Evolutionary conservation across 2,888 invertebrate species (phyloP).

Genomic region (Pollenia angustigena): DNA sequence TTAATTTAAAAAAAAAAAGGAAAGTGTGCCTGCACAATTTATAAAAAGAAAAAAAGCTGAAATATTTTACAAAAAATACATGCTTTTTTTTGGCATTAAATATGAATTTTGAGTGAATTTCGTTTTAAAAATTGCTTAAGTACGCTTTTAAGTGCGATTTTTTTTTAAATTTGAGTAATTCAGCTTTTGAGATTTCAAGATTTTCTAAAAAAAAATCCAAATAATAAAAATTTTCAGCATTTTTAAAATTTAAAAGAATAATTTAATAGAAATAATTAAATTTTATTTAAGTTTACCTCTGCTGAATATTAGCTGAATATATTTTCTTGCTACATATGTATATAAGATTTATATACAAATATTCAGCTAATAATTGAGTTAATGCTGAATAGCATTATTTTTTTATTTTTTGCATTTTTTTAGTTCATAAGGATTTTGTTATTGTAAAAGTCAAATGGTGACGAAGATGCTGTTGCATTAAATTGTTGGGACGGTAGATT

Average conservation of each 20-base stretch:
- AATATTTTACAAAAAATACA: constrained; percentile 69
- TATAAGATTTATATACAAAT: background rate
- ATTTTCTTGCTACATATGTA: background rate
- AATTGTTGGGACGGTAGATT: constrained; percentile 72
- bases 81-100: constrained; percentile 60
- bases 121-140: constrained; percentile 73
- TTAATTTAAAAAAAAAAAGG: constrained; percentile 3
- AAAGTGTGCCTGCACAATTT: constrained; percentile 74
- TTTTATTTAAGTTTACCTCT: constrained; percentile 2
- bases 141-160: constrained; percentile 81
- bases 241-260: background rate
- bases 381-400: constrained; percentile 20
- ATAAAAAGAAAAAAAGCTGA: constrained; percentile 58
- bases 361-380: constrained; percentile 18
- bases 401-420: constrained; percentile 9
- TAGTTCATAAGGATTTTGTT: constrained; percentile 79
- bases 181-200: constrained; percentile 36
- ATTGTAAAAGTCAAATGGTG: constrained; percentile 66
- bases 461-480: constrained; percentile 72
- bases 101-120: constrained; percentile 62
- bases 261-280: constrained; percentile 14
- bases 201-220: background rate
- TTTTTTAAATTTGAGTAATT: constrained; percentile 57
- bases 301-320: background rate
- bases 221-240: background rate